phyloP scores from a whole-genome alignment of 1,140 invertebrate species.

The Euwallacea fornicatus region DNA sequence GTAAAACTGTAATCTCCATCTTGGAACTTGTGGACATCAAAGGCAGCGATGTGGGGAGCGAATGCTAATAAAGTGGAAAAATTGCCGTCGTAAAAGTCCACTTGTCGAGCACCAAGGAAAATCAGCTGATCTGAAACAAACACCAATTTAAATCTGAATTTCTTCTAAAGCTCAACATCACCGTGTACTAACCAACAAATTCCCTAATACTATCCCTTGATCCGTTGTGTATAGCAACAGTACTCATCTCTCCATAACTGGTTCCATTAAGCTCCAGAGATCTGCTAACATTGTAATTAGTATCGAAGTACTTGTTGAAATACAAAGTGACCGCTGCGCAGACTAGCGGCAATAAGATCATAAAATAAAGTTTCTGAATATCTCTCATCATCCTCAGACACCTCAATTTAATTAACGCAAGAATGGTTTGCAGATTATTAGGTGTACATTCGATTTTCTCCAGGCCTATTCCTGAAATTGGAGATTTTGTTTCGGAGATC shows the following conservation, averaged over 20 bases:
- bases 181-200: conserved; percentile 40
- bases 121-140: conserved; percentile 43
- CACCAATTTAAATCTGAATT: neutral
- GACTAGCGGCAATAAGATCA: conserved; percentile 63
- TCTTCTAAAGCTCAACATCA: neutral
- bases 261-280: conserved; percentile 61
- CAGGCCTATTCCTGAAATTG: conserved; percentile 55
- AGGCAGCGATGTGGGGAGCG: conserved; percentile 66
- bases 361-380: conserved; percentile 63
- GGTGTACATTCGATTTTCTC: conserved; percentile 60
- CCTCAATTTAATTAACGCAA: conserved; percentile 59
- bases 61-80: conserved; percentile 63
- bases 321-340: conserved; percentile 69
- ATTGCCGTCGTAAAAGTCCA: conserved; percentile 65
- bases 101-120: conserved; percentile 54
- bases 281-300: conserved; percentile 59
- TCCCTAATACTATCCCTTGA: conserved; percentile 52
- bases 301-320: conserved; percentile 64
- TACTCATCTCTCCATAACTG: conserved; percentile 57
- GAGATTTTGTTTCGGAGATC: conserved; percentile 49
- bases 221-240: conserved; percentile 56
- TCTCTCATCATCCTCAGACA: conserved; percentile 60
- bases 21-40: conserved; percentile 62
- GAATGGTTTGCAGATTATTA: conserved; percentile 57
- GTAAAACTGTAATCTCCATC: conserved; percentile 59